These are phyloP conservation scores for Pharmacophagus antenor DNA, from an alignment of 2,888 invertebrate genomes.

Conservation along the genomic window DNA sequence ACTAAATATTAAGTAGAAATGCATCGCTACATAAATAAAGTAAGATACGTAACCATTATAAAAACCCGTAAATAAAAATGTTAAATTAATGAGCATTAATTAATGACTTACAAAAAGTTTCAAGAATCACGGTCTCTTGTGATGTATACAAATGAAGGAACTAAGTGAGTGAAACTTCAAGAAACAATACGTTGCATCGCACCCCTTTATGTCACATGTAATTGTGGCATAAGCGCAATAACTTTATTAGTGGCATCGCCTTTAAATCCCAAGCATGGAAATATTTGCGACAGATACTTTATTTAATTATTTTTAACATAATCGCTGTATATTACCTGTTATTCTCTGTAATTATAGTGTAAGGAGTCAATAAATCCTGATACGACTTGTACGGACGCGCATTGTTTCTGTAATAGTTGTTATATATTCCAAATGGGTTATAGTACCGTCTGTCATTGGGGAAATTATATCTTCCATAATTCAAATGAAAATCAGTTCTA, in stretches of 20 bases:
- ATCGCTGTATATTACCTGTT: constrained; percentile 41
- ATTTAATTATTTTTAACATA: neutral
- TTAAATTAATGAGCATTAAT: too few species aligned
- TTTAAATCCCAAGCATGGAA: too few species aligned
- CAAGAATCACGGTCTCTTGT: too few species aligned
- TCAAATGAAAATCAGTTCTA: constrained; percentile 55
- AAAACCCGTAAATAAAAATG: too few species aligned
- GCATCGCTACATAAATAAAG: too few species aligned
- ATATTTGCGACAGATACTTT: neutral
- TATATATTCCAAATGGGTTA: constrained; percentile 38
- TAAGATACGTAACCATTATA: too few species aligned
- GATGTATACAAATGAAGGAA: too few species aligned
- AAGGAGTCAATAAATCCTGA: constrained; percentile 54
- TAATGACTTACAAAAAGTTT: too few species aligned
- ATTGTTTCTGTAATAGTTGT: constrained; percentile 46
- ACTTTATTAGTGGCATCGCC: neutral
- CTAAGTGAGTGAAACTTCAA: too few species aligned
- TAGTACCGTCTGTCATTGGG: constrained; percentile 51
- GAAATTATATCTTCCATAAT: constrained; percentile 56
- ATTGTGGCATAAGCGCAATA: neutral
- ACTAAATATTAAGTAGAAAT: too few species aligned
- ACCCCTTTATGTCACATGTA: too few species aligned
- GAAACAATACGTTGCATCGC: neutral
- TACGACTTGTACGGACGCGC: constrained; percentile 49
- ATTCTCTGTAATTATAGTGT: constrained; percentile 43